A percentile compares a stretch with the other conserved stretches of the same genome.
These are phyloP conservation scores for Adineta ricciae DNA, from an alignment of 2,888 invertebrate genomes.

Conservation along the genomic window DNA sequence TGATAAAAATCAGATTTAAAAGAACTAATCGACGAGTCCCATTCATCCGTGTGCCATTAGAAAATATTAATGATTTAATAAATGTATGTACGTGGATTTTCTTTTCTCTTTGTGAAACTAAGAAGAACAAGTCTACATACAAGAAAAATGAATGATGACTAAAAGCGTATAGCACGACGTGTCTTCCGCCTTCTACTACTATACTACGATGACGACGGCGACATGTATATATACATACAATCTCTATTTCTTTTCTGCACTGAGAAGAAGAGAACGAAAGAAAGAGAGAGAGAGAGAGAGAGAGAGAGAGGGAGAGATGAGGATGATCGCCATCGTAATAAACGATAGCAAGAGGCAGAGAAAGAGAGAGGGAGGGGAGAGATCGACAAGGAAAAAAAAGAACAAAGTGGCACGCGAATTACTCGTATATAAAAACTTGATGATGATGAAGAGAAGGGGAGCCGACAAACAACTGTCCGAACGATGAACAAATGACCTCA, in stretches of 20 bases:
- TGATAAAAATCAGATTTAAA: neutral
- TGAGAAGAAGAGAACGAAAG: neutral
- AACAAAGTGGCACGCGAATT: slow-evolving; percentile 13
- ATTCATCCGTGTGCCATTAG: slow-evolving; percentile 1
- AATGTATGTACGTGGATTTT: neutral
- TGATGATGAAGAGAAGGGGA: neutral
- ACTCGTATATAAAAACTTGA: neutral
- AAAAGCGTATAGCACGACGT: neutral
- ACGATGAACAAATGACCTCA: neutral
- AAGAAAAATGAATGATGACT: neutral
- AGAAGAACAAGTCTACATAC: neutral
- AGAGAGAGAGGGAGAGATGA: neutral
- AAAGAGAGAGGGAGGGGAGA: neutral
- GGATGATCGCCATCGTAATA: neutral
- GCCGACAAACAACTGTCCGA: slow-evolving; percentile 13
- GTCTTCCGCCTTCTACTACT: neutral
- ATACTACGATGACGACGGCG: neutral
- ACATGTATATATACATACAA: neutral
- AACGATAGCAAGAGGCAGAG: neutral
- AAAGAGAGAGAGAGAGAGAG: neutral
- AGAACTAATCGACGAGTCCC: neutral
- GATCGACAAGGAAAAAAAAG: neutral
- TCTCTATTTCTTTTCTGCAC: neutral
- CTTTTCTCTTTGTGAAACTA: neutral
- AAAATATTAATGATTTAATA: neutral